phyloP scores from a whole-genome alignment of 2,797 vertebrate genomes.

The Graptemys geographica region DNA sequence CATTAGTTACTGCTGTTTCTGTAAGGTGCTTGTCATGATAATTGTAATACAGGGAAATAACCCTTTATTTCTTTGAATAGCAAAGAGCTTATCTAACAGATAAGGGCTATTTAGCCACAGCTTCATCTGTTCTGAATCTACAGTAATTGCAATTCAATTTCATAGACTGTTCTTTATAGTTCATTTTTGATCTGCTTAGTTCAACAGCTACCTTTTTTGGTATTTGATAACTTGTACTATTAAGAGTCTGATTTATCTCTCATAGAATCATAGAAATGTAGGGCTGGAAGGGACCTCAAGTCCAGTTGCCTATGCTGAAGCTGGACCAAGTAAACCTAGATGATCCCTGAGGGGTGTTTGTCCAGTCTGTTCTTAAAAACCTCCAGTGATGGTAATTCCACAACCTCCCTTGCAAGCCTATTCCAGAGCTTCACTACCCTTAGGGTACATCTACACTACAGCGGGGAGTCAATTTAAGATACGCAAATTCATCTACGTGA shows the following conservation, averaged over 20 bases:
- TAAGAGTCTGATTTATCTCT: not conserved
- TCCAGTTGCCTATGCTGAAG: not conserved
- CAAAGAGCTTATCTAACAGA: not conserved
- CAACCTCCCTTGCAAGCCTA: not conserved
- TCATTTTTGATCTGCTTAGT: constrained; percentile 27
- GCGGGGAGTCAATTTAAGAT: no score
- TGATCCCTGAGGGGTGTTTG: not conserved
- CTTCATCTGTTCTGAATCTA: constrained; percentile 33
- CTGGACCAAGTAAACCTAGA: not conserved
- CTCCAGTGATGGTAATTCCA: not conserved
- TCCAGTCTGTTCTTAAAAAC: not conserved
- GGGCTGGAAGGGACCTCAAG: not conserved
- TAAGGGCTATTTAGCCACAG: constrained; percentile 11
- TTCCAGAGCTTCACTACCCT: not conserved
- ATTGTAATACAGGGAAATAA: constrained; percentile 43
- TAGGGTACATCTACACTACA: no score
- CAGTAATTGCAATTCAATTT: constrained; percentile 42
- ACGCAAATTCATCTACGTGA: no score
- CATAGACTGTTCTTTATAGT: constrained; percentile 16
- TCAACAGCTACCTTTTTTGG: constrained; percentile 16
- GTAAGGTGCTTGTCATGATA: not conserved
- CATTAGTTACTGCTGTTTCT: not conserved
- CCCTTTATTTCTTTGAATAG: constrained; percentile 43
- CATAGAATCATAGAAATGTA: not conserved
- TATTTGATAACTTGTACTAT: not conserved